phyloP scores from a whole-genome alignment of 2,797 vertebrate genomes.

The Harpagifer antarcticus region DNA sequence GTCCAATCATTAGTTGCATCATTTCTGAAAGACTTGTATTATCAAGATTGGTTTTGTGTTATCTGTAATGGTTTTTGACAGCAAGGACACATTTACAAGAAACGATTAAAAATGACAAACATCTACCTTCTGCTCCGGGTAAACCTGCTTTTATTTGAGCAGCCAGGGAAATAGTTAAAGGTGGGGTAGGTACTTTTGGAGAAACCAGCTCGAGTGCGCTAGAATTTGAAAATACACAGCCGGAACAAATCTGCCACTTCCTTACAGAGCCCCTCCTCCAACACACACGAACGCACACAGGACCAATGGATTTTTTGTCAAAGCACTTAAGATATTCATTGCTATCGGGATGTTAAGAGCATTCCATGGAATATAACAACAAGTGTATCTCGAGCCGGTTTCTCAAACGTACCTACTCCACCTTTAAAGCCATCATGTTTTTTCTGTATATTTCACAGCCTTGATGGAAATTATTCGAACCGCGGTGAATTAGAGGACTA shows the following conservation, averaged over 20 bases:
- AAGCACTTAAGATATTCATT: too few species aligned
- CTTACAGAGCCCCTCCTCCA: too few species aligned
- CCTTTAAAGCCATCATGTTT: conserved; percentile 6
- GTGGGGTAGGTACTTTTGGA: too few species aligned
- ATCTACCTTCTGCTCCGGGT: conserved; percentile 3
- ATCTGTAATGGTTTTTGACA: conserved; percentile 9
- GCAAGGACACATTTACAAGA: conserved; percentile 4
- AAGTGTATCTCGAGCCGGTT: too few species aligned
- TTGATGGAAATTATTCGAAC: conserved; percentile 13
- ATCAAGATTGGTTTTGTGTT: conserved; percentile 4
- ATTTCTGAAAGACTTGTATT: not conserved
- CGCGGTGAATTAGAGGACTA: conserved; percentile 32
- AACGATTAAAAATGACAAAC: conserved; percentile 5
- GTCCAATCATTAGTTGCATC: not conserved
- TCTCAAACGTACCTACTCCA: too few species aligned
- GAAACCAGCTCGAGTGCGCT: too few species aligned
- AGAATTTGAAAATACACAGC: too few species aligned
- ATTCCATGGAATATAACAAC: too few species aligned
- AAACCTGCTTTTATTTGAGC: conserved; percentile 5
- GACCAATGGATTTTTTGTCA: too few species aligned
- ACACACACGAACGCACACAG: too few species aligned
- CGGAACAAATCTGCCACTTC: too few species aligned
- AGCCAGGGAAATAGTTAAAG: conserved; percentile 2
- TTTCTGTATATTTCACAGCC: conserved; percentile 7
- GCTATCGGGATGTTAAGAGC: too few species aligned